Evolutionary conservation across 1,140 invertebrate species (phyloP), one percentile per base, ranked within the genome.

Genomic region (Ctenoplectra terminalis): DNA sequence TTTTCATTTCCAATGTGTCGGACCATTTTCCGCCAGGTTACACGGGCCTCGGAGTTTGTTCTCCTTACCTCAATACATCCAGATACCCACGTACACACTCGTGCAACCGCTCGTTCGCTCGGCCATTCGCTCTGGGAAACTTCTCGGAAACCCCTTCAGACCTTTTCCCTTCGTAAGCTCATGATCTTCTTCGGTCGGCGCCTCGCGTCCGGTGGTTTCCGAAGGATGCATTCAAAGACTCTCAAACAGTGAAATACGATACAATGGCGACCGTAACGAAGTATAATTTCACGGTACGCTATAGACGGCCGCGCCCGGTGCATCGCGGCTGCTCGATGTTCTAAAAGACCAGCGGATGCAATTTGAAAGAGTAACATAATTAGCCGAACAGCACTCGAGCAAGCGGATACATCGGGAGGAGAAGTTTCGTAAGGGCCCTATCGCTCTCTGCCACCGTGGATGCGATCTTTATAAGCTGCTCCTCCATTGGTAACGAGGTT

Each of bases 281-380:
- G 67, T 72, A 72, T 86, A 86, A 86, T 86, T 85, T 63, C 66
- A 50, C 75, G 8, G 5, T 56, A 63, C 29, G 64, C 34, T 56
- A 20, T 46, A 69, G 56, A 29, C 13, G 11, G n/a, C 20, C 34
- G 29, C 48, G 48, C 43, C 80, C 64, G 74, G 71, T 2, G 46
- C 29, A 50, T 63, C 56, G 43, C 70, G 43, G 72, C 54, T 54
- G 67, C 58, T 82, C 54, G 34, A 58, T 58, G 64, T 69, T 76
- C 74, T 63, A 78, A 82, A 71, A n/a, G n/a, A n/a, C n/a, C n/a
- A n/a, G n/a, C n/a, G 69, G 69, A 43, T 58, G 70, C 73, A 73
- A 58, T 85, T 88, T n/a, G 75, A 85, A 88, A 89, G 80, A 76
- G 85, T 85, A 87, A 88, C 87, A 85, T 87, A 88, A 89, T 89